Percentiles rank a stretch among this genome's conserved stretches.
These are phyloP conservation scores for Sebastes trivittatus DNA, from an alignment of 2,797 vertebrate genomes.

Conservation along the genomic window DNA sequence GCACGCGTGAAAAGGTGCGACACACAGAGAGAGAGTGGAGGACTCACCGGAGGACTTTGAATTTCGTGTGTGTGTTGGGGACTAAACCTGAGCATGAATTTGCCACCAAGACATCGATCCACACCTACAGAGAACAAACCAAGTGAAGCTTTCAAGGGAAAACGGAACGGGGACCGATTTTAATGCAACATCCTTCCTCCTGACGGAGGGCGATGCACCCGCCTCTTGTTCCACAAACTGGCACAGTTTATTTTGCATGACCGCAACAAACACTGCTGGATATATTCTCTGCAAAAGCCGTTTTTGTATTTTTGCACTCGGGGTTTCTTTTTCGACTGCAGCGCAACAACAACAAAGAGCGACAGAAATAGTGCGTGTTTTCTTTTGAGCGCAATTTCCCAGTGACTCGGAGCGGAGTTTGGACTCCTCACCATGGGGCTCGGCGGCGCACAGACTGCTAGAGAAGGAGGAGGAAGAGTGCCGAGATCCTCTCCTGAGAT, in stretches of 20 bases:
- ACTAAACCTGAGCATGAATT: constrained; percentile 67
- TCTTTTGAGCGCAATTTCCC: constrained; percentile 36
- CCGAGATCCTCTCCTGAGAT: constrained; percentile 83
- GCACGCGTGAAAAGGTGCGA: constrained; percentile 50
- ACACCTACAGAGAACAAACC: constrained; percentile 37
- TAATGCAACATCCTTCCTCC: constrained; percentile 52
- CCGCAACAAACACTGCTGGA: constrained; percentile 52
- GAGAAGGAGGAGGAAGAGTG: constrained; percentile 80
- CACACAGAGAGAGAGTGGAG: constrained; percentile 24
- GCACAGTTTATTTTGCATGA: constrained; percentile 44
- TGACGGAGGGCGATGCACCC: constrained; percentile 58
- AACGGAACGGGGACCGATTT: constrained; percentile 45
- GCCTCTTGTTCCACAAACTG: constrained; percentile 45
- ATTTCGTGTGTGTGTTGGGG: constrained; percentile 11
- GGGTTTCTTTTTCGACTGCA: constrained; percentile 14
- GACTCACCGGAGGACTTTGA: constrained; percentile 65
- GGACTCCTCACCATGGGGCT: constrained; percentile 83
- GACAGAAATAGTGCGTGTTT: constrained; percentile 15
- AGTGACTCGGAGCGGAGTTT: constrained; percentile 69
- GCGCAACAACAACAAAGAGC: constrained; percentile 21
- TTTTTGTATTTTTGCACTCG: constrained; percentile 4
- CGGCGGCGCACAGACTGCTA: constrained; percentile 82
- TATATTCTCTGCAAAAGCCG: constrained; percentile 28
- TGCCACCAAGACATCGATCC: constrained; percentile 55
- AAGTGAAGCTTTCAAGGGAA: constrained; percentile 35